phyloP scores from a whole-genome alignment of 2,797 vertebrate genomes.

The Poeciliopsis turneri region DNA sequence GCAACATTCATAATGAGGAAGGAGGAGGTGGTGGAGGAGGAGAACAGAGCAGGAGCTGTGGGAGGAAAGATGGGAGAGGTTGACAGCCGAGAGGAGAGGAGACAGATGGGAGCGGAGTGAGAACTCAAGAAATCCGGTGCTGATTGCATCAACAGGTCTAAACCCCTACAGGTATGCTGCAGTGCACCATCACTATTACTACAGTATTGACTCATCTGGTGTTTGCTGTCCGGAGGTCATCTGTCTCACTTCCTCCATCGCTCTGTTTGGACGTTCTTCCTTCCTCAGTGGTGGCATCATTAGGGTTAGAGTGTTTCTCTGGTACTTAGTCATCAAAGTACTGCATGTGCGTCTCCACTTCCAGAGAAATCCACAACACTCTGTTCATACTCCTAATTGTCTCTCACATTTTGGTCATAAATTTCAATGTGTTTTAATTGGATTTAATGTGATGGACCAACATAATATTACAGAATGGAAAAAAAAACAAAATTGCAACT shows the following conservation, averaged over 20 bases:
- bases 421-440: background rate
- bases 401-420: background rate
- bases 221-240: constrained; percentile 35
- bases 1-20: constrained; percentile 37
- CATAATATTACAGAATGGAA: background rate
- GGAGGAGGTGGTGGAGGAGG: constrained; percentile 6
- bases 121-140: constrained; percentile 54
- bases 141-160: constrained; percentile 73
- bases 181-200: constrained; percentile 59
- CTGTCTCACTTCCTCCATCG: constrained; percentile 30
- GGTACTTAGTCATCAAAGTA: constrained; percentile 38
- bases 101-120: constrained; percentile 66
- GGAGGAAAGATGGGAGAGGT: constrained; percentile 63
- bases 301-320: constrained; percentile 16
- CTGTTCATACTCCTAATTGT: background rate
- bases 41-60: constrained; percentile 52
- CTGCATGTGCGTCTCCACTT: constrained; percentile 18
- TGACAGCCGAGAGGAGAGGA: constrained; percentile 63
- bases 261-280: constrained; percentile 31
- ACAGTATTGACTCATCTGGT: constrained; percentile 59
- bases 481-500: background rate
- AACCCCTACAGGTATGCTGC: constrained; percentile 68
- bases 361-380: constrained; percentile 10
- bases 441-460: background rate
- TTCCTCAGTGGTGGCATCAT: constrained; percentile 16